A percentile compares a stretch with the other conserved stretches of the same genome.
Conservation (phyloP, 2,797 vertebrate species). For the Bryconaethiops microstoma region DNA sequence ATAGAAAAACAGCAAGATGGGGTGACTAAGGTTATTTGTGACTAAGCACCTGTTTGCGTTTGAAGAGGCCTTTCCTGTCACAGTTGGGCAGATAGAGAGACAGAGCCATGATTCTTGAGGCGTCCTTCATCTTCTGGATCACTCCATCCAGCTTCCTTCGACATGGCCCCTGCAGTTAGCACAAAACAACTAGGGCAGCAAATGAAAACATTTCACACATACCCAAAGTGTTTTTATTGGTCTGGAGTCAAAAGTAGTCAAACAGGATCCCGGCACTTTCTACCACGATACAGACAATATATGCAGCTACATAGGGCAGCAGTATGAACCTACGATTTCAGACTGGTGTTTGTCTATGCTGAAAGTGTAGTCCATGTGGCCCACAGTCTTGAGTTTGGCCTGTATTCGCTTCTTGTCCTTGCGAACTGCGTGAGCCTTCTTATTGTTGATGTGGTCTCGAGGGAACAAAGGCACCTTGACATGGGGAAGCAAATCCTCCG, state of each 20-base stretch:
- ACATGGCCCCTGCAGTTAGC: conserved; percentile 86
- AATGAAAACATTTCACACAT: not conserved
- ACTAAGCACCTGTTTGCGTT: conserved; percentile 92
- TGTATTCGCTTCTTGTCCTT: conserved; percentile 86
- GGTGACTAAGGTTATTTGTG: not conserved
- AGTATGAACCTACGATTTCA: conserved; percentile 81
- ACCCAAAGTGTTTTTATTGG: not conserved
- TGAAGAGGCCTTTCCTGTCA: conserved; percentile 97
- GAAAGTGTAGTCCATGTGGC: conserved; percentile 76
- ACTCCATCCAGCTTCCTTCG: conserved; percentile 90
- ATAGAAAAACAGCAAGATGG: not conserved
- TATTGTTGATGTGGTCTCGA: conserved; percentile 82
- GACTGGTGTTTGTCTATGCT: conserved; percentile 84
- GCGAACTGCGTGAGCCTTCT: conserved; percentile 87
- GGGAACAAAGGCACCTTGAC: conserved; percentile 84
- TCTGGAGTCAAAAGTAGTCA: not conserved
- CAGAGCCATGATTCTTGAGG: conserved; percentile 84
- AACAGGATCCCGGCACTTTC: not conserved
- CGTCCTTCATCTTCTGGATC: conserved; percentile 89
- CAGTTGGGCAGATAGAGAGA: conserved; percentile 96
- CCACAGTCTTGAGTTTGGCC: conserved; percentile 78
- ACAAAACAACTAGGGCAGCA: conserved; percentile 12
- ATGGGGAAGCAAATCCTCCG: conserved; percentile 75
- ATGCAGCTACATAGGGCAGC: not conserved
- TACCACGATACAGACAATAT: not conserved